Base-by-base conservation (phyloP, 2,797 vertebrate genomes). In the Pseudochirops cupreus region DNA sequence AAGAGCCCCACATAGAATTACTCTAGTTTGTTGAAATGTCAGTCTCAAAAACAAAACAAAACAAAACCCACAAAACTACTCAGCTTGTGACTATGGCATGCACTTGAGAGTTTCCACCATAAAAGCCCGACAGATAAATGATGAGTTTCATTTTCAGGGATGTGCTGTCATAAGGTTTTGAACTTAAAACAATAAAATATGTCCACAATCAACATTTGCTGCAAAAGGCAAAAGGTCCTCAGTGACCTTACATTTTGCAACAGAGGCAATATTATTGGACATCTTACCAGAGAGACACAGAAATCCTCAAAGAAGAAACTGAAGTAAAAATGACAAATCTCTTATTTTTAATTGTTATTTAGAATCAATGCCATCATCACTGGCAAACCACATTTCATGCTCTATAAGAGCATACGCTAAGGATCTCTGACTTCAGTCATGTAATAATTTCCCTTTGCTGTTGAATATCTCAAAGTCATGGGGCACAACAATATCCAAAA, bases 241-340 rank as follows among this genome's bases (percentile, higher is more conserved):
- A n/a, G n/a, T 57, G 31, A 5, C 89, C 31, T 10, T 74, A 26
- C 28, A 24, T 59, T 96, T 54, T 53, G 57, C 16, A 87, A 56
- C 29, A 92, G 5, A 91, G 54, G 92, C 16, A 91, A 11, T 91
- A 56, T 39, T 56, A 87, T 91, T 18, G 91, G 10, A 91, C 4
- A 91, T n/a, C 94, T 54, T 96, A 93, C 87, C 95, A 95, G 59
- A 93, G 4, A 92, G 33, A 92, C 11, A 93, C n/a, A 4, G 50
- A 95, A 95, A 90, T 87, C 11, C 3, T 96, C 62, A 62, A 94
- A 57, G 29, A 52, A 93, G 90, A 87, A 56, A 3, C 62, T 95
- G 90, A 93, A 87, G n/a, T 95, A 90, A 93, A 95, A 96, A 92
- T 90, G 67, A 56, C 29, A 33, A 24, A 56, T 87, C 9, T 59